Conservation (phyloP, 2,797 vertebrate genomes). For the Leptoclinus maculatus region DNA sequence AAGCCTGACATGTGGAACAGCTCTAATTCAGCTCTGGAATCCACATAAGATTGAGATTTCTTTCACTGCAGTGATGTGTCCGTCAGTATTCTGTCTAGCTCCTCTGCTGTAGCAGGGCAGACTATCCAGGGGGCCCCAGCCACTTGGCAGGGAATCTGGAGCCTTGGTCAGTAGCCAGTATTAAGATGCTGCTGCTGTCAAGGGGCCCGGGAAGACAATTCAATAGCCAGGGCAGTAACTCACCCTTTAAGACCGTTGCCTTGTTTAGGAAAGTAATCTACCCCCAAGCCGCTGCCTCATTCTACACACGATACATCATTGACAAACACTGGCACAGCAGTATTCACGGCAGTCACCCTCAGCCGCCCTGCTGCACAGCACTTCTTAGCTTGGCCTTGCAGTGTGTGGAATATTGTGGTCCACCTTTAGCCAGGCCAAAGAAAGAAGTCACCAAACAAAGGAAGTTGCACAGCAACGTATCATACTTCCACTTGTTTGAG, state of each 20-base stretch:
- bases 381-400: slow-evolving; percentile 51
- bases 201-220: slow-evolving; percentile 61
- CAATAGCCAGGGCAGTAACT: slow-evolving; percentile 72
- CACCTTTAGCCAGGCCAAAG: slow-evolving; percentile 27
- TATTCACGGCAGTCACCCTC: slow-evolving; percentile 57
- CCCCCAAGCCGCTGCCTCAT: slow-evolving; percentile 59
- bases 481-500: slow-evolving; percentile 17
- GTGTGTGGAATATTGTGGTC: slow-evolving; percentile 21
- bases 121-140: slow-evolving; percentile 36
- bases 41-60: slow-evolving; percentile 15
- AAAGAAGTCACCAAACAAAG: slow-evolving; percentile 36
- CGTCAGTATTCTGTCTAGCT: slow-evolving; percentile 35
- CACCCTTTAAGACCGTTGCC: slow-evolving; percentile 69
- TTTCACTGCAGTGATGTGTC: not conserved
- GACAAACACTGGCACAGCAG: slow-evolving; percentile 70
- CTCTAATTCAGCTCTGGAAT: slow-evolving; percentile 3
- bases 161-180: slow-evolving; percentile 66
- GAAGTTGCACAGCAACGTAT: not conserved
- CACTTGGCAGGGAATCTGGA: slow-evolving; percentile 63
- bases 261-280: slow-evolving; percentile 75
- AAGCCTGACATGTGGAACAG: slow-evolving; percentile 1
- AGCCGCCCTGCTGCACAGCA: slow-evolving; percentile 37
- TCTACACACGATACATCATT: slow-evolving; percentile 72
- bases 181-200: slow-evolving; percentile 77
- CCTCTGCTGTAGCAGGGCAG: slow-evolving; percentile 38